Evolutionary conservation across 2,888 invertebrate genomes (phyloP), one percentile per base, ranked within the genome.

Genomic region (Sicus ferrugineus): DNA sequence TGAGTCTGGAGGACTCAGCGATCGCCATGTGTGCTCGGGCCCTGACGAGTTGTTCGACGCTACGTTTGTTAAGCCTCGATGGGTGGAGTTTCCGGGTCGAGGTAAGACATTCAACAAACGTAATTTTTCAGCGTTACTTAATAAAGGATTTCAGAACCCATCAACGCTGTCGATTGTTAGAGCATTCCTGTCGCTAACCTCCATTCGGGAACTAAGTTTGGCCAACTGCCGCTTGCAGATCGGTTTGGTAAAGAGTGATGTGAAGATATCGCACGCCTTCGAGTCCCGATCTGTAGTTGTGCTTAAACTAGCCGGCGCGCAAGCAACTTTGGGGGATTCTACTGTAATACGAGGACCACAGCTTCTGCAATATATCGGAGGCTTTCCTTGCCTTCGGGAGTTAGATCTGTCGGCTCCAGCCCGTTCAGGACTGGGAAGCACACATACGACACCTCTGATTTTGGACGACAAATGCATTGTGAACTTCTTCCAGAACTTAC

Each of bases 51-150:
- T 86, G 86, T 61, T 86, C 87, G 14, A 87, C 87, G 4, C 83
- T 88, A 3, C 80, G 87, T 50, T 80, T 88, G 23, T 84, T 88
- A 62, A 87, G 87, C 74, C 82, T 88, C 71, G 88, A 88, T 74
- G 88, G 88, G 71, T 88, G 88, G 88, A 88, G 87, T 54, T 87
- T 88, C 74, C 84, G 88, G 76, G 85, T 88, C 75, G 88, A 88
- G 85, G 88, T 88, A 72, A 81, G 81, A 52, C 5, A 52, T n/a
- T n/a, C 42, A 42, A 4, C 5, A 42, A 42, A 16, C 14, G 14
- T 42, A 16, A 16, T 34, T 7, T 34, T 46, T 23, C 16, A n/a
- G n/a, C 6, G 31, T 48, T 46, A 64, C 48, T 31, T 56, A n/a
- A 30, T n/a, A 16, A 21, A 38, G n/a, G 34, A 19, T 63, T 61